Conservation (phyloP, 2,113 vertebrate species). For the Australoheros scitulus region DNA sequence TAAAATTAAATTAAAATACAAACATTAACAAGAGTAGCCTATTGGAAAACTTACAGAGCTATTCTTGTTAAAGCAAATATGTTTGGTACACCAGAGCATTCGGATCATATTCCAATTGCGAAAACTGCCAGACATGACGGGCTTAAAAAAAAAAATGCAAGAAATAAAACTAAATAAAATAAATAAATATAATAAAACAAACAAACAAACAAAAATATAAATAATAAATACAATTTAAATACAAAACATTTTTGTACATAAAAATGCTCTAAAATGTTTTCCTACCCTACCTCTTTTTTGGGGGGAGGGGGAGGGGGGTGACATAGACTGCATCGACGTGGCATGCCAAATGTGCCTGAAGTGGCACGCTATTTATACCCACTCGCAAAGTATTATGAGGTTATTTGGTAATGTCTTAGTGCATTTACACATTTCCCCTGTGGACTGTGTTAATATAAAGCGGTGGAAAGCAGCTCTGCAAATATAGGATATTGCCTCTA, state of each 20-base stretch:
- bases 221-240: too few relatives aligned
- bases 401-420: conserved; percentile 9
- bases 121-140: too few relatives aligned
- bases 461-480: neutral
- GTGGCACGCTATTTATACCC: neutral
- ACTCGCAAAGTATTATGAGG: neutral
- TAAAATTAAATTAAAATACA: too few relatives aligned
- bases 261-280: neutral
- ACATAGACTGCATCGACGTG: neutral
- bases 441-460: conserved; percentile 8
- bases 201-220: neutral
- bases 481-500: neutral
- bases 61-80: too few relatives aligned
- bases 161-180: neutral
- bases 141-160: neutral
- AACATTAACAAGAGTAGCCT: too few relatives aligned
- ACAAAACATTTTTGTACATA: too few relatives aligned
- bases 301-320: too few relatives aligned
- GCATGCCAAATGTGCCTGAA: neutral
- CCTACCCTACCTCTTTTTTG: neutral
- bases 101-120: too few relatives aligned
- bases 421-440: neutral
- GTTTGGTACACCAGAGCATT: too few relatives aligned
- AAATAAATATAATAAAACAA: too few relatives aligned
- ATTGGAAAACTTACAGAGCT: too few relatives aligned